A percentile compares a stretch with the other conserved stretches of the same genome.
Evolutionary conservation across 2,797 vertebrate genomes (phyloP).

Genomic region (Emydoidea blandingii): DNA sequence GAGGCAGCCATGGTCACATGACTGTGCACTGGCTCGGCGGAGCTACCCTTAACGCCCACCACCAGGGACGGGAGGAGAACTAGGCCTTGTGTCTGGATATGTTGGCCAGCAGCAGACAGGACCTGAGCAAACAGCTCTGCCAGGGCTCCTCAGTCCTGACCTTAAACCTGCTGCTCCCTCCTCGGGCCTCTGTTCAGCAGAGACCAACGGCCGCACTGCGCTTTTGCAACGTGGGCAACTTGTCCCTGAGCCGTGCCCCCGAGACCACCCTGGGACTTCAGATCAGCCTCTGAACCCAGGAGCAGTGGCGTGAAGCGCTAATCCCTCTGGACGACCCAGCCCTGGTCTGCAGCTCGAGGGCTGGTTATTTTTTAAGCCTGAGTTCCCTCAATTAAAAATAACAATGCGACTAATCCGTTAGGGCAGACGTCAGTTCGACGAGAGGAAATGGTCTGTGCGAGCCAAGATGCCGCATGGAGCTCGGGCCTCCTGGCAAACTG

Average conservation of each 20-base stretch:
- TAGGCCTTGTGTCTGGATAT: too few relatives aligned
- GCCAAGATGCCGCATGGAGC: background rate
- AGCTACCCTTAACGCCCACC: too few relatives aligned
- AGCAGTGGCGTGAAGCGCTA: too few relatives aligned
- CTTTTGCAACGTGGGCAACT: background rate
- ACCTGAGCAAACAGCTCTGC: too few relatives aligned
- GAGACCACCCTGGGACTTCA: background rate
- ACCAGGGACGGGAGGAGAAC: too few relatives aligned
- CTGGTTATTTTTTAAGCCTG: background rate
- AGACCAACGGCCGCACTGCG: accelerated
- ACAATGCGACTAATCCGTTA: background rate
- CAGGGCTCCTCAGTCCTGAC: too few relatives aligned
- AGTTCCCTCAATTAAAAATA: background rate
- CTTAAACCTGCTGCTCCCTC: background rate
- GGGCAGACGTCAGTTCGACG: background rate
- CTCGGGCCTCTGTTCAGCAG: background rate
- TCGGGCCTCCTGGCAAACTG: background rate
- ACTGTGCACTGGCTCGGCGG: too few relatives aligned
- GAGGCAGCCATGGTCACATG: background rate
- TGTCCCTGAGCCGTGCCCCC: accelerated
- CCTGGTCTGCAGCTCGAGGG: too few relatives aligned
- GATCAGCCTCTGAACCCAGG: background rate
- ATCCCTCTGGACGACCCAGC: too few relatives aligned
- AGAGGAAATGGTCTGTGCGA: background rate
- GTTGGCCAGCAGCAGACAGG: too few relatives aligned